These are phyloP conservation scores for Yponomeuta malinellus DNA, from an alignment of 2,888 invertebrate species.

Conservation along the genomic window DNA sequence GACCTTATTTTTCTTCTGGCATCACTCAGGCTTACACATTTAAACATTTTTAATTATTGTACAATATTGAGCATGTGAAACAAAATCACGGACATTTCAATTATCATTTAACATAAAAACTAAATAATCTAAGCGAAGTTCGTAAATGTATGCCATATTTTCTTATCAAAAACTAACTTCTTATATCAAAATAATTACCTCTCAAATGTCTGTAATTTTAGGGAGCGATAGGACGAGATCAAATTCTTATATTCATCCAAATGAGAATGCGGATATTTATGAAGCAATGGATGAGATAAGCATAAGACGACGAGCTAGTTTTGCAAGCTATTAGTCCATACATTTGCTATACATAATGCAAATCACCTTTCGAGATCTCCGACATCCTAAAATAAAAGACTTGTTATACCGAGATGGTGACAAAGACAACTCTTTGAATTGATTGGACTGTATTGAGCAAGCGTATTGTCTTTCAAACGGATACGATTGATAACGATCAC, in stretches of 20 bases:
- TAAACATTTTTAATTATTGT: no score
- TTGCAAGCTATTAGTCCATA: neutral
- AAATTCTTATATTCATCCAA: no score
- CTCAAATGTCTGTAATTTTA: no score
- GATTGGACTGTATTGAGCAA: neutral
- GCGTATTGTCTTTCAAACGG: slow-evolving; percentile 7
- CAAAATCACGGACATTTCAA: no score
- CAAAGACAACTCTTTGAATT: neutral
- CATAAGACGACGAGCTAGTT: neutral
- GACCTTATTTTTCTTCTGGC: neutral
- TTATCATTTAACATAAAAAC: no score
- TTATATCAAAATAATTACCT: no score
- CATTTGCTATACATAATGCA: neutral
- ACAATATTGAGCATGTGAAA: no score
- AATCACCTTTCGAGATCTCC: neutral
- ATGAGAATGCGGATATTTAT: neutral
- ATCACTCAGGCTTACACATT: no score
- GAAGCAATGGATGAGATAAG: slow-evolving; percentile 22
- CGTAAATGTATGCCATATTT: no score
- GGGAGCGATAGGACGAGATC: no score
- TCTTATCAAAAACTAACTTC: no score
- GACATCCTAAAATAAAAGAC: neutral
- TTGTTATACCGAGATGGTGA: neutral
- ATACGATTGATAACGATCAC: slow-evolving; percentile 9
- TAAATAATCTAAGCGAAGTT: no score